A percentile compares a stretch with the other conserved stretches of the same genome.
These are phyloP conservation scores for Phytoseiulus persimilis DNA, from an alignment of 2,888 invertebrate genomes.

Conservation along the genomic window DNA sequence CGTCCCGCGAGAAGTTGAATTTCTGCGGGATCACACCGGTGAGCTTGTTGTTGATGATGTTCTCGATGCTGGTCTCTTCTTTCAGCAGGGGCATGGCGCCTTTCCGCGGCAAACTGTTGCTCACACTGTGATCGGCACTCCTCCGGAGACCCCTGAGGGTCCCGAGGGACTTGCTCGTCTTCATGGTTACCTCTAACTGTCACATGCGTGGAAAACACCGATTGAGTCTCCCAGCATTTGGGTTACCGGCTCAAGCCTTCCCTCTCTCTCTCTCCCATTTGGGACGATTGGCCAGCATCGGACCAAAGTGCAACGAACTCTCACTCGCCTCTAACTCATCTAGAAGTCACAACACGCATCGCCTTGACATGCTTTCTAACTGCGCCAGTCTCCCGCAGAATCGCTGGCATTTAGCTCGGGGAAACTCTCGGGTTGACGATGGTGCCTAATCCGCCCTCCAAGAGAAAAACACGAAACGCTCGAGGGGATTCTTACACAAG, in stretches of 20 bases:
- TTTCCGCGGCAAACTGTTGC: neutral
- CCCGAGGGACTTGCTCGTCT: neutral
- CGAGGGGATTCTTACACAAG: neutral
- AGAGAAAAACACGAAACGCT: neutral
- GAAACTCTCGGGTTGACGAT: too few species aligned
- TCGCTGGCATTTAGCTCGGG: too few species aligned
- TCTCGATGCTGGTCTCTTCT: neutral
- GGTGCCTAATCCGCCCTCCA: too few species aligned
- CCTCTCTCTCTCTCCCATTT: neutral
- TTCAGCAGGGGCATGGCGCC: neutral
- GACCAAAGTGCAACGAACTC: neutral
- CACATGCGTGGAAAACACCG: neutral
- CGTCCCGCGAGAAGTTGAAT: constrained; percentile 50
- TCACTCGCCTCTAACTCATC: neutral
- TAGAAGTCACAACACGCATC: neutral
- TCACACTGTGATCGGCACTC: neutral
- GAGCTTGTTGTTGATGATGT: neutral
- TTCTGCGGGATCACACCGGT: constrained; percentile 47
- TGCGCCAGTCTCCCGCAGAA: too few species aligned
- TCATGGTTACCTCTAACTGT: neutral
- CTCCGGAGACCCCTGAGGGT: neutral
- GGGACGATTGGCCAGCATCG: neutral
- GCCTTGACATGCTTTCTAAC: neutral
- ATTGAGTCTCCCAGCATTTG: neutral
- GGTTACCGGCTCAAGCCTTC: neutral